Evolutionary conservation across 2,888 invertebrate genomes (phyloP), one percentile per base, ranked within the genome.

Genomic region (Ormyrus thymus): DNA sequence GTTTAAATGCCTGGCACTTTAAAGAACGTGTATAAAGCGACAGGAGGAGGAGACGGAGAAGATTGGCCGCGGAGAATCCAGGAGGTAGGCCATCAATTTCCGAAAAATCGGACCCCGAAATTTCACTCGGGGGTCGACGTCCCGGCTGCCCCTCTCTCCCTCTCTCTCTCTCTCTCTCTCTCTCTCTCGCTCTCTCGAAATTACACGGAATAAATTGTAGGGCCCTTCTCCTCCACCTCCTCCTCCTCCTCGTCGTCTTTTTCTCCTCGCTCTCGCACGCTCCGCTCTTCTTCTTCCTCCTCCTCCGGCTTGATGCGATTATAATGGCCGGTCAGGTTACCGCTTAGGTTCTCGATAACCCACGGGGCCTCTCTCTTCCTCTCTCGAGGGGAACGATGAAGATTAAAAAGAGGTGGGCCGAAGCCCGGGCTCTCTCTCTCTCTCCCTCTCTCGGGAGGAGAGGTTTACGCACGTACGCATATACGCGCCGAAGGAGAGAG

Each of bases 301-400:
- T 66, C 84, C 79, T 82, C 81, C 79, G 82, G 82, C 85, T 85
- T 88, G 88, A 89, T 88, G 88, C 87, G 89, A 88, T 89, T 89
- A 89, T 89, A 89, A 89, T 88, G 86, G 87, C 86, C 85, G 86
- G 86, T 87, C 85, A 84, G 86, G 84, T 89, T 88, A 87, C 87
- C 86, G 84, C 79, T 81, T 81, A 78, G 80, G 29, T 82, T 82
- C 81, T 84, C 84, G 85, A 86, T 86, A 84, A 83, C 82, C 82
- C 82, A 76, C 46, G 75, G 72, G 62, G 68, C 53, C 70, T 43
- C 56, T 51, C 61, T 72, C 71, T 13, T 11, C 15, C 62, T n/a
- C 56, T 55, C 55, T 73, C 15, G 51, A 74, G 68, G 45, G 10
- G 76, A 76, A 64, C 81, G 81, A 78, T 78, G 81, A 69, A 81